Percentiles rank a stretch among this genome's conserved stretches.
These are phyloP conservation scores for Cheumatopsyche charites DNA, from an alignment of 1,140 invertebrate genomes.

Conservation along the genomic window DNA sequence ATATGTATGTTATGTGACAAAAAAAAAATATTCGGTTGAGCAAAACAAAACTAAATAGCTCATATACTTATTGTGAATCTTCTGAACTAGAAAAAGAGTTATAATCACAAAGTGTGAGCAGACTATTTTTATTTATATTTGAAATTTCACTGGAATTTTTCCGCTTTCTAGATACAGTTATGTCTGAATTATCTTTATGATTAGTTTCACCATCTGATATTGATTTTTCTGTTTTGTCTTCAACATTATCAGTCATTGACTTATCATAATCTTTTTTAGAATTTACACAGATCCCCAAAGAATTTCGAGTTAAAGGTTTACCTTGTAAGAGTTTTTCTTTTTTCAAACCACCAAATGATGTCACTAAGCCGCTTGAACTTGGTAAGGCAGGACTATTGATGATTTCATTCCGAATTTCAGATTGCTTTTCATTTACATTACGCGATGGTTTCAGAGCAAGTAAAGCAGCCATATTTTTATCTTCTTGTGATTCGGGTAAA, in stretches of 20 bases:
- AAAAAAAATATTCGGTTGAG: too few relatives aligned
- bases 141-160: not conserved
- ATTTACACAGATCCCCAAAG: slow-evolving; percentile 55
- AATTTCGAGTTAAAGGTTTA: slow-evolving; percentile 52
- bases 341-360: slow-evolving; percentile 63
- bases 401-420: slow-evolving; percentile 60
- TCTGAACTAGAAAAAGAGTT: slow-evolving; percentile 47
- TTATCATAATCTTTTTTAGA: slow-evolving; percentile 20
- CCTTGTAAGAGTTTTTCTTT: slow-evolving; percentile 60
- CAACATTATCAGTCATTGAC: not conserved
- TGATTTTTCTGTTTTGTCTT: not conserved
- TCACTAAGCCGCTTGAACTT: slow-evolving; percentile 61
- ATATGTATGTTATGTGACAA: too few relatives aligned
- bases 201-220: not conserved
- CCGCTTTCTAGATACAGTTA: not conserved
- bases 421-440: slow-evolving; percentile 62
- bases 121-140: slow-evolving; percentile 23
- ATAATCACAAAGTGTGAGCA: slow-evolving; percentile 43
- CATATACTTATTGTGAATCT: not conserved
- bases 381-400: slow-evolving; percentile 65
- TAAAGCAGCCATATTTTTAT: slow-evolving; percentile 77
- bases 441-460: slow-evolving; percentile 68
- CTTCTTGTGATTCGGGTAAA: slow-evolving; percentile 79
- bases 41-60: too few relatives aligned
- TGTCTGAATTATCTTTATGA: too few relatives aligned